These are phyloP conservation scores for Clytia hemisphaerica DNA, from an alignment of 30 jellyfish, hydroid and myxozoan species.

Conservation along the genomic window DNA sequence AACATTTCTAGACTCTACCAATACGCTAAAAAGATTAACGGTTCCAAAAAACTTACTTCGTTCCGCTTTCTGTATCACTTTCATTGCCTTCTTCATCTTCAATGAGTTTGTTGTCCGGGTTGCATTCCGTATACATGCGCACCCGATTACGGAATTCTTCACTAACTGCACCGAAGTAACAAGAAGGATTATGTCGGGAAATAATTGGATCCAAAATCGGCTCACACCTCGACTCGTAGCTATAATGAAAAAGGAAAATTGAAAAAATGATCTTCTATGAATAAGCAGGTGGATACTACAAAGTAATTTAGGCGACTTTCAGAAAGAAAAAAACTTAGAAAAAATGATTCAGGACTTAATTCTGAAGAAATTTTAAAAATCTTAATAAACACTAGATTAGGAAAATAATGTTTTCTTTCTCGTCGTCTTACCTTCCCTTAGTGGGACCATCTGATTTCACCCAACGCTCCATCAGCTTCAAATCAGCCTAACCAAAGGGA, in stretches of 20 bases:
- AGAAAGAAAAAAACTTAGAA: not conserved
- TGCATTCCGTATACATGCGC: not conserved
- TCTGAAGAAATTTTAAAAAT: not conserved
- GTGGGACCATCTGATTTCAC: conserved; percentile 24
- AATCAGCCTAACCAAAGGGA: conserved; percentile 13
- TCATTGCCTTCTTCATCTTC: conserved; percentile 24
- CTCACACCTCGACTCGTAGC: conserved; percentile 33
- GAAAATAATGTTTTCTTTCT: not conserved
- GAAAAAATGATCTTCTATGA: not conserved
- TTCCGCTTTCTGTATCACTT: too few species aligned
- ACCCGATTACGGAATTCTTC: conserved; percentile 51
- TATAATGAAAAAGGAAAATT: not conserved
- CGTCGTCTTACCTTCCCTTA: conserved; percentile 41
- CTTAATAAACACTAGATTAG: not conserved
- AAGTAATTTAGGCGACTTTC: not conserved
- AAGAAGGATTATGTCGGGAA: conserved; percentile 53
- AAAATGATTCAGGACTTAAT: not conserved
- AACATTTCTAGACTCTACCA: too few species aligned
- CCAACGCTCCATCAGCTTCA: conserved; percentile 41
- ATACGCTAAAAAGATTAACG: too few species aligned
- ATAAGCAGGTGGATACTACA: too few species aligned
- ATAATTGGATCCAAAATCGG: conserved; percentile 96
- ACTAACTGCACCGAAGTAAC: conserved; percentile 87
- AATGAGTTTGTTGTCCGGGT: conserved; percentile 12
- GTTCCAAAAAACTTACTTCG: too few species aligned